A percentile compares a stretch with the other conserved stretches of the same genome.
These are phyloP conservation scores for Graphium colonna DNA, from an alignment of 2,888 invertebrate species.

Conservation along the genomic window DNA sequence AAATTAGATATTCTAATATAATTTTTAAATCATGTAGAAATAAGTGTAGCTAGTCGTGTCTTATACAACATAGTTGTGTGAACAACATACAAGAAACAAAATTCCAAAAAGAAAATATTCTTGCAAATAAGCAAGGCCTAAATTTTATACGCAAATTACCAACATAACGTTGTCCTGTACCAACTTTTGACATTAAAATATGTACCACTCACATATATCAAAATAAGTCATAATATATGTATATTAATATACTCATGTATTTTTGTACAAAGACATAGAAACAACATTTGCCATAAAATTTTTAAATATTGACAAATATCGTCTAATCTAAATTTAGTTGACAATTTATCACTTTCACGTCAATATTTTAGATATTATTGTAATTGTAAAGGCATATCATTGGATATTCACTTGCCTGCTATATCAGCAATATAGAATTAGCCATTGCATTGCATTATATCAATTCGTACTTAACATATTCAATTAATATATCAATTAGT, in stretches of 20 bases:
- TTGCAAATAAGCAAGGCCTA: background rate
- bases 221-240: no score
- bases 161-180: no score
- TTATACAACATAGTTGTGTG: background rate
- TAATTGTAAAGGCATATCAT: slow-evolving; percentile 17
- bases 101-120: background rate
- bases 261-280: no score
- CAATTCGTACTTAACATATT: slow-evolving; percentile 46
- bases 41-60: background rate
- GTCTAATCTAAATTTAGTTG: background rate
- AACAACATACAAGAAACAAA: background rate
- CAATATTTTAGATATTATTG: slow-evolving; percentile 32
- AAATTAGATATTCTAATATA: background rate
- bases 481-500: slow-evolving; percentile 70
- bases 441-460: slow-evolving; percentile 36
- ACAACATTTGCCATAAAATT: no score
- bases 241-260: no score
- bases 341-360: background rate
- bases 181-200: no score
- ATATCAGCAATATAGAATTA: slow-evolving; percentile 63
- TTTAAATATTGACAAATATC: background rate
- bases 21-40: background rate
- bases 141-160: background rate
- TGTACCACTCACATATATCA: no score
- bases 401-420: slow-evolving; percentile 3